These are phyloP conservation scores for Bombus confusus DNA, from an alignment of 1,140 invertebrate species.

Conservation along the genomic window DNA sequence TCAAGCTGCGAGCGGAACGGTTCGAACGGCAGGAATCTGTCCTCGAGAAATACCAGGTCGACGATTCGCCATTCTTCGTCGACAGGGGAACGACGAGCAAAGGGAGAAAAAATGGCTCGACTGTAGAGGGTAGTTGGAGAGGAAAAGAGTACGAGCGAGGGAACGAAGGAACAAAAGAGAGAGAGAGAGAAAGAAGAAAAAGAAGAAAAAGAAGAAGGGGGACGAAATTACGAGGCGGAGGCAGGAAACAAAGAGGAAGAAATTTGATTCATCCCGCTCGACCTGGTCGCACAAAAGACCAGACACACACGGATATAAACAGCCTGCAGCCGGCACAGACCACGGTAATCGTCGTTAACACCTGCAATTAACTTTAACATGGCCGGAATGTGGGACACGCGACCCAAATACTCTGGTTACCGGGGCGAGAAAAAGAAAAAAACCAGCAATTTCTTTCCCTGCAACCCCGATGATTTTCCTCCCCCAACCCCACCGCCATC, in stretches of 20 bases:
- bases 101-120: background rate
- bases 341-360: conserved; percentile 73
- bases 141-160: background rate
- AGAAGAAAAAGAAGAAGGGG: background rate
- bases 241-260: conserved; percentile 55
- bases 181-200: background rate
- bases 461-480: background rate
- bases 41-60: conserved; percentile 41
- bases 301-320: conserved; percentile 38
- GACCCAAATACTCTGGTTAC: conserved; percentile 60
- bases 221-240: conserved; percentile 25
- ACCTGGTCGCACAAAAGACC: conserved; percentile 16
- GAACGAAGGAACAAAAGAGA: background rate
- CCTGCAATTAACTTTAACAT: conserved; percentile 75
- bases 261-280: conserved; percentile 52
- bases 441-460: conserved; percentile 25
- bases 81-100: background rate
- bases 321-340: conserved; percentile 24
- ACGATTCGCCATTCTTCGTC: conserved; percentile 26
- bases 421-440: background rate
- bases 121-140: background rate
- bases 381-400: conserved; percentile 64
- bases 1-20: background rate
- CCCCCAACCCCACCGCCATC: background rate
- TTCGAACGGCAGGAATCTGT: conserved; percentile 7